Percentiles rank a stretch among this genome's conserved stretches.
These are phyloP conservation scores for Bubo blakistoni DNA, from an alignment of 2,113 vertebrate genomes.

Conservation along the genomic window DNA sequence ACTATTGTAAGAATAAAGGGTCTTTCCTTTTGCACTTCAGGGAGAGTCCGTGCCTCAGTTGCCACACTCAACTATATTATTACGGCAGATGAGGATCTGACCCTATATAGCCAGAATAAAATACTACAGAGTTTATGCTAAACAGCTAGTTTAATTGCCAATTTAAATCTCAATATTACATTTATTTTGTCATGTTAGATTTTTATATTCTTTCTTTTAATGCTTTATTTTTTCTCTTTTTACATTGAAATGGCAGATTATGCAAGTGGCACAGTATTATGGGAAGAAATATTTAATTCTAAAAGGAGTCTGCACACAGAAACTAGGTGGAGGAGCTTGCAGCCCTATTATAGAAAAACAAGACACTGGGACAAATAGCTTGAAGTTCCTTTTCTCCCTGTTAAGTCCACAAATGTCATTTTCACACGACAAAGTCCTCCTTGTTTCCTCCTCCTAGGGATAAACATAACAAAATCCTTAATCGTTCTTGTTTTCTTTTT, in stretches of 20 bases:
- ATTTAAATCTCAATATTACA: not conserved
- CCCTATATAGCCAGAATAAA: not conserved
- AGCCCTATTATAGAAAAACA: not conserved
- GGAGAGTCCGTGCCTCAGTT: no score
- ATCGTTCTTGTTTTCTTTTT: not conserved
- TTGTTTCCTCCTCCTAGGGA: not conserved
- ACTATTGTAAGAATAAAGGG: no score
- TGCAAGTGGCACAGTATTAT: not conserved
- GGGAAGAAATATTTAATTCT: not conserved
- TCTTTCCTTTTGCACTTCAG: no score
- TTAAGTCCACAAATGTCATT: not conserved
- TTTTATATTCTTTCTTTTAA: not conserved
- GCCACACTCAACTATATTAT: not conserved
- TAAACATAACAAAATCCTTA: not conserved
- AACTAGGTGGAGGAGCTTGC: not conserved
- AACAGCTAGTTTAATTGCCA: not conserved
- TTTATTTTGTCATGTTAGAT: not conserved
- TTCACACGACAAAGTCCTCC: not conserved
- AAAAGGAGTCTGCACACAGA: not conserved
- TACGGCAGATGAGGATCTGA: not conserved
- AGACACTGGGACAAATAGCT: not conserved
- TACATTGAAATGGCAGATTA: not conserved
- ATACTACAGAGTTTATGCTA: not conserved
- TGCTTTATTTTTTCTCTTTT: not conserved
- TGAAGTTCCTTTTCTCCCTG: not conserved